Evolutionary conservation across 2,113 vertebrate genomes (phyloP).

Genomic region (Colaptes auratus): DNA sequence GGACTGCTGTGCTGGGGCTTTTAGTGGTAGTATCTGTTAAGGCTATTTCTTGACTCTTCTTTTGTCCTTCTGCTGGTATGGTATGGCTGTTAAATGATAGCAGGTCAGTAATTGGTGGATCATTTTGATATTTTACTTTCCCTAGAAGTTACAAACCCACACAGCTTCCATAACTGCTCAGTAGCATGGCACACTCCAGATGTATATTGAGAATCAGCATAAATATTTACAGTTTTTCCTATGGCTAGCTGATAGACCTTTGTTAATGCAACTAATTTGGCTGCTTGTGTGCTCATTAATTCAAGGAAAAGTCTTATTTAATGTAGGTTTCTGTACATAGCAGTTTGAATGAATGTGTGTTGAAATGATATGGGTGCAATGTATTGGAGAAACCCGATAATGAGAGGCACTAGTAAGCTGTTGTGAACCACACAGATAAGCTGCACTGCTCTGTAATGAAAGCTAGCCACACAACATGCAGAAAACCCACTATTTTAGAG

Average conservation of each 20-base stretch:
- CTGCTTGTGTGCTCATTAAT: not conserved
- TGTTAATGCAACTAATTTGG: not conserved
- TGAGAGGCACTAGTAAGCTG: not conserved
- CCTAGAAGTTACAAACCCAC: not conserved
- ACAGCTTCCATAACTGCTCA: not conserved
- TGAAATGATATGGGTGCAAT: not conserved
- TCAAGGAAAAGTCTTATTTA: not conserved
- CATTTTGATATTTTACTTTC: not conserved
- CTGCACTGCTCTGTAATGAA: not conserved
- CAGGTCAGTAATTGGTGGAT: not conserved
- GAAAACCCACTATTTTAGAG: not conserved
- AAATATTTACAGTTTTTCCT: not conserved
- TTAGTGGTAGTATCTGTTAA: not conserved
- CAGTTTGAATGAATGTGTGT: not conserved
- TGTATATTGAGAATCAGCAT: not conserved
- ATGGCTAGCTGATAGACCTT: not conserved
- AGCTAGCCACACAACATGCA: not conserved
- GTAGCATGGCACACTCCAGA: not conserved
- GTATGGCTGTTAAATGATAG: not conserved
- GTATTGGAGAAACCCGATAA: not conserved
- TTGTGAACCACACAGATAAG: not conserved
- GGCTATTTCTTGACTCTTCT: not conserved
- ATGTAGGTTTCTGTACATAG: not conserved
- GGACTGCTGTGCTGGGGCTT: not conserved
- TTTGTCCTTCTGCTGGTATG: not conserved